Evolutionary conservation across 2,888 invertebrate genomes (phyloP).

Genomic region (Sinentomon sp.): DNA sequence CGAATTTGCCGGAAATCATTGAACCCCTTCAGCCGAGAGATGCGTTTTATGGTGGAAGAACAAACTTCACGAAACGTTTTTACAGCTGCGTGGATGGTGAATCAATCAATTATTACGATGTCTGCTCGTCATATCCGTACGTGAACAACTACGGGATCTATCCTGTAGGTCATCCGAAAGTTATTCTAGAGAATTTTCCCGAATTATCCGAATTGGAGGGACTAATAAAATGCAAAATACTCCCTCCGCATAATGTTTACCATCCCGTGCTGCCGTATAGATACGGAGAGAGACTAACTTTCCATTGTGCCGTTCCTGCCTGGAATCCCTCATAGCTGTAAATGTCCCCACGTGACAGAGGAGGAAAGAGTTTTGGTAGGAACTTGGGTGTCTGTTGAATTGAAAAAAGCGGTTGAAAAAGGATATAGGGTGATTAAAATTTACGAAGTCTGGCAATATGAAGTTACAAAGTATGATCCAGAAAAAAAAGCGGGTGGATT

Average conservation of each 20-base stretch:
- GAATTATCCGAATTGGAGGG: background rate
- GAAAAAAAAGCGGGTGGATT: background rate
- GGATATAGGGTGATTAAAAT: constrained; percentile 1
- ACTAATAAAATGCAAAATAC: background rate
- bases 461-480: background rate
- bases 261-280: constrained; percentile 5
- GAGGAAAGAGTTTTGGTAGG: background rate
- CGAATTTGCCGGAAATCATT: background rate
- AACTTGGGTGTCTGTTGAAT: constrained; percentile 1
- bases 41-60: constrained; percentile 3
- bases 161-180: background rate
- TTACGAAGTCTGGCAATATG: constrained; percentile 4
- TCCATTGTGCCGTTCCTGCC: background rate
- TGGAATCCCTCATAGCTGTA: too few species aligned
- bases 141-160: constrained; percentile 3
- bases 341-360: constrained; percentile 1
- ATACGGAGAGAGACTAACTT: background rate
- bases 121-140: too few species aligned
- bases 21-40: background rate
- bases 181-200: background rate
- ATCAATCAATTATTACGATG: too few species aligned
- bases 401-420: too few species aligned
- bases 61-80: background rate
- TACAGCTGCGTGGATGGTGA: background rate
- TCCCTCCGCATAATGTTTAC: background rate